Base-by-base conservation (phyloP, 2,888 invertebrate species). In the Leptinotarsa haldemani region DNA sequence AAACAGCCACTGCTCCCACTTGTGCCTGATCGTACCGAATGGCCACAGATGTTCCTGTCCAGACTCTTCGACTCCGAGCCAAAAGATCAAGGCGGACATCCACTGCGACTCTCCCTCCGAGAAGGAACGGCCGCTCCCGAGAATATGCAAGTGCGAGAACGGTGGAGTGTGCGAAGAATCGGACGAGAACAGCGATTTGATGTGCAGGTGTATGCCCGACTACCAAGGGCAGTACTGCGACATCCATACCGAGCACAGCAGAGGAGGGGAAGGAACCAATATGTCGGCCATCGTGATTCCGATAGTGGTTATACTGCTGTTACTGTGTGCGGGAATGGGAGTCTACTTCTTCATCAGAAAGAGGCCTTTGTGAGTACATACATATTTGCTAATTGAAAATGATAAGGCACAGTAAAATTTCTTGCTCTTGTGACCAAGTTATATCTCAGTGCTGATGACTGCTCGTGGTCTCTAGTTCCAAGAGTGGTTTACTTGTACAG, bases 31-130 rank as follows among this genome's bases (percentile, higher is more conserved):
- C 15, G 94, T 97, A 77, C 98, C 98, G 0, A 93, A 92, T 61
- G 97, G 97, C 0, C 92, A 94, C 81, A 92, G 94, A 74, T 99
- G 99, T 87, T 92, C 94, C 15, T 99, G 99, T 87, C 98, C 99
- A 80, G 98, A 94, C 88, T 84, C 89, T 20, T 86, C 88, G 58
- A 91, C 91, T 81, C 78, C 82, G 15, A 78, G 82, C 13, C 85
- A 86, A 47, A 83, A 86, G 73, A 81, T 82, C 64, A 90, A 92
- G 78, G 90, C 90, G 65, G 94, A 94, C 81, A 91, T 92, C 15
- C 88, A 90, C 64, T 98, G 97, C 85, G 96, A 97, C 88, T 95
- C 97, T 13, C 93, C 94, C 0, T 92, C 93, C 65, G 96, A 97
- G 86, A 87, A 91, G 13, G 91, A 93, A 65, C 91, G 94, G 69